These are phyloP conservation scores for Microtus montanus DNA, from an alignment of 2,113 vertebrate species.

Conservation along the genomic window DNA sequence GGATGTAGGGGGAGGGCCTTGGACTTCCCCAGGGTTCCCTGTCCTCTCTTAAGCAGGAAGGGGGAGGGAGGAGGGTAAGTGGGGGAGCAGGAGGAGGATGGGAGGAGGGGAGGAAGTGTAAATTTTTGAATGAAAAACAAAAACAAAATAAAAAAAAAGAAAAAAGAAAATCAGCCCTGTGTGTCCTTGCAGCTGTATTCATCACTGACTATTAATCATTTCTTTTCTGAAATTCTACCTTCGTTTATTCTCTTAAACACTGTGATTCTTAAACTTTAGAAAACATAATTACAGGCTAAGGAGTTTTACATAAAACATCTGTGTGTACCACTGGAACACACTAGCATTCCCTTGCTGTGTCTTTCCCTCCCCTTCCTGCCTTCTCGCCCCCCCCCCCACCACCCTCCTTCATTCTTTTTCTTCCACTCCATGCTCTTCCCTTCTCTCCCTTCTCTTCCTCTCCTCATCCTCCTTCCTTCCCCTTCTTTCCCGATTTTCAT, in stretches of 20 bases:
- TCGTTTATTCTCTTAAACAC: neutral
- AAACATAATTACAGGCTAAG: neutral
- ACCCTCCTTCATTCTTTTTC: too few species aligned
- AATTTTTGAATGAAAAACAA: too few species aligned
- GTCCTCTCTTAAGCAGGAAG: too few species aligned
- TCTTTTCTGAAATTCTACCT: neutral
- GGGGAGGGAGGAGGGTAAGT: too few species aligned
- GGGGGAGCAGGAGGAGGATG: too few species aligned
- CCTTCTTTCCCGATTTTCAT: neutral
- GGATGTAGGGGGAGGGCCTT: too few species aligned
- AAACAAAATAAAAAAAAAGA: too few species aligned
- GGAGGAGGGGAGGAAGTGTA: too few species aligned
- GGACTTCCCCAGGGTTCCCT: too few species aligned
- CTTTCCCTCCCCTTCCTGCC: too few species aligned
- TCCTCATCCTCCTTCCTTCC: neutral
- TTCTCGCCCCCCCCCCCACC: too few species aligned
- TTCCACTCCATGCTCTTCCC: neutral
- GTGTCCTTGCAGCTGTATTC: neutral
- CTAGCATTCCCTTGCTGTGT: neutral
- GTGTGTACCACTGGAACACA: neutral
- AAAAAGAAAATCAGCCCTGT: neutral
- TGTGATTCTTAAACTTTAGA: neutral
- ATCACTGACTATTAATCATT: neutral
- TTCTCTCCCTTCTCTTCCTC: neutral
- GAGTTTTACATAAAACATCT: neutral